Conservation (phyloP, 2,113 vertebrate genomes). For the Fulica atra region DNA sequence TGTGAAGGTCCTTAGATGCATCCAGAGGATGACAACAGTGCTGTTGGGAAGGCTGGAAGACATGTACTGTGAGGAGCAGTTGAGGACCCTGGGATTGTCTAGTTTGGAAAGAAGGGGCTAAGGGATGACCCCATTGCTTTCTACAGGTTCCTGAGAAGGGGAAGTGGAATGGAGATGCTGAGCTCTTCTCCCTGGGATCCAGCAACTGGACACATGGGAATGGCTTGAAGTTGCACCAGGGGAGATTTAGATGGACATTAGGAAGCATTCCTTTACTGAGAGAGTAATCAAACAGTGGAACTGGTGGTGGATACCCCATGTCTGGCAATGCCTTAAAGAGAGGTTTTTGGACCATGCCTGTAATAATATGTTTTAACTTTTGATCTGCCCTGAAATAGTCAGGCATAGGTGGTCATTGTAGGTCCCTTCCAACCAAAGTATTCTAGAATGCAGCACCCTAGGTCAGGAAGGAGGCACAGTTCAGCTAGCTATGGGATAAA, state of each 20-base stretch:
- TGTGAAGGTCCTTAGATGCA: fast-evolving
- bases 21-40: not conserved
- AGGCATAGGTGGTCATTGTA: not conserved
- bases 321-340: not conserved
- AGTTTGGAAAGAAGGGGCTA: not conserved
- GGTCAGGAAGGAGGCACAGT: not conserved
- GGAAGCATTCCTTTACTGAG: not conserved
- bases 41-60: not conserved
- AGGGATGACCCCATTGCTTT: not conserved
- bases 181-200: not conserved
- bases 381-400: not conserved
- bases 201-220: fast-evolving
- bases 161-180: not conserved
- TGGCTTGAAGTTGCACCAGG: not conserved
- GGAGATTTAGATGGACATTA: not conserved
- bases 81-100: not conserved
- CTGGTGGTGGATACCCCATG: not conserved
- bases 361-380: not conserved
- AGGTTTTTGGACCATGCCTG: not conserved
- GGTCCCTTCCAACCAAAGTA: not conserved
- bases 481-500: not conserved
- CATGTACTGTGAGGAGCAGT: not conserved
- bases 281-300: not conserved
- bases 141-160: not conserved
- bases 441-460: not conserved